phyloP scores from a whole-genome alignment of 2,113 vertebrate species.

The Hippocampus mohnikei region DNA sequence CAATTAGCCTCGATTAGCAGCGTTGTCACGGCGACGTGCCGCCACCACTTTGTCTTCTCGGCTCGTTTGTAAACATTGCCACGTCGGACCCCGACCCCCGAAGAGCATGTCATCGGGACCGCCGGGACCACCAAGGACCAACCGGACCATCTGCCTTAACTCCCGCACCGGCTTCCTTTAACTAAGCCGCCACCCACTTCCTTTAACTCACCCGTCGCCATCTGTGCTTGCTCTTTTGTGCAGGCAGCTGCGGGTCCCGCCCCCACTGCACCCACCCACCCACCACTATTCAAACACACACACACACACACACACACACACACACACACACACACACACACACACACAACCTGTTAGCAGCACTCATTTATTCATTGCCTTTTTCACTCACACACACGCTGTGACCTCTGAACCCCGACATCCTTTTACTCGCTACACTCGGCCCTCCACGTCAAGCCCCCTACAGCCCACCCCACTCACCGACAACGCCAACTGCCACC shows the following conservation, averaged over 20 bases:
- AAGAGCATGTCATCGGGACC: not conserved
- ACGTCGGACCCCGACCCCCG: not conserved
- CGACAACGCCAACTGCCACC: not conserved
- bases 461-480: not conserved
- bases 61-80: not conserved
- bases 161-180: not conserved
- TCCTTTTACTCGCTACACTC: constrained; percentile 1
- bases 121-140: not conserved
- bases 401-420: constrained; percentile 9
- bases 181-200: constrained; percentile 1
- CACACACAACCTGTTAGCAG: not conserved
- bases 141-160: not conserved
- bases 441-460: not conserved
- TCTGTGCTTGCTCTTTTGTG: constrained; percentile 4
- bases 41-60: not conserved
- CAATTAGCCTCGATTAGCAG: not conserved
- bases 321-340: not conserved
- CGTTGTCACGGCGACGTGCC: not conserved
- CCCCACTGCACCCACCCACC: not conserved
- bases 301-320: not conserved
- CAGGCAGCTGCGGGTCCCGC: not conserved
- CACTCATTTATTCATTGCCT: constrained; percentile 13
- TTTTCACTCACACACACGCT: not conserved
- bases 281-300: not conserved
- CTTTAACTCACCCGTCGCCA: not conserved